These are phyloP conservation scores for Hippotragus niger DNA, from an alignment of 2,113 vertebrate species.

Conservation along the genomic window DNA sequence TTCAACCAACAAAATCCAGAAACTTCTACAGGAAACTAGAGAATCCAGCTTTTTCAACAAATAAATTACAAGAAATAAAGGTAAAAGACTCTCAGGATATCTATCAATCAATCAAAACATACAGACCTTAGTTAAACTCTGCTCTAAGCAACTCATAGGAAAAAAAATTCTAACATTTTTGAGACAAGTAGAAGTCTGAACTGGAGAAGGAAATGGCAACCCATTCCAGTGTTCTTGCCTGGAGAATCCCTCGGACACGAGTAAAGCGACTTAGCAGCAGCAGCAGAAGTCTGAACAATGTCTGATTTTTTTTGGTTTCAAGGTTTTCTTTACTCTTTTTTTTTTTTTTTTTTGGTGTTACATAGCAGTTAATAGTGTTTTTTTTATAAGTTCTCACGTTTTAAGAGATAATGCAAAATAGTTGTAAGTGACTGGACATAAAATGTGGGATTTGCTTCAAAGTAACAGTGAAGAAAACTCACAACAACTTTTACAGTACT, in stretches of 20 bases:
- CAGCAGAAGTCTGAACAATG: not conserved
- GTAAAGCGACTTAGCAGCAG: no score
- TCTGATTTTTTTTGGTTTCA: not conserved
- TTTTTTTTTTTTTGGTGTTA: not conserved
- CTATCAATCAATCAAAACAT: not conserved
- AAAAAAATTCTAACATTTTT: not conserved
- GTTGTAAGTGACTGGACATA: not conserved
- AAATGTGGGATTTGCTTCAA: not conserved
- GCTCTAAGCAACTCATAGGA: not conserved
- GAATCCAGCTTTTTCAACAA: not conserved
- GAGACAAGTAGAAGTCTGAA: not conserved
- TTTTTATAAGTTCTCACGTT: not conserved
- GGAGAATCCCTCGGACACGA: not conserved
- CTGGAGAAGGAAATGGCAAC: no score
- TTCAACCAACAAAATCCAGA: not conserved
- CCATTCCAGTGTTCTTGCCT: not conserved
- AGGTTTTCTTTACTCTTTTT: not conserved
- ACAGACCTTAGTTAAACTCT: not conserved
- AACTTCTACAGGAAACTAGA: not conserved
- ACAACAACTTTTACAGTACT: not conserved
- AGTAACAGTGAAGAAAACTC: not conserved
- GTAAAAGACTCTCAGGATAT: not conserved
- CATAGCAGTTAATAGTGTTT: not conserved
- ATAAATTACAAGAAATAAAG: not conserved
- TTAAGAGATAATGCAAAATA: not conserved